phyloP scores from a whole-genome alignment of 1,140 invertebrate genomes.

The Ooceraea biroi region DNA sequence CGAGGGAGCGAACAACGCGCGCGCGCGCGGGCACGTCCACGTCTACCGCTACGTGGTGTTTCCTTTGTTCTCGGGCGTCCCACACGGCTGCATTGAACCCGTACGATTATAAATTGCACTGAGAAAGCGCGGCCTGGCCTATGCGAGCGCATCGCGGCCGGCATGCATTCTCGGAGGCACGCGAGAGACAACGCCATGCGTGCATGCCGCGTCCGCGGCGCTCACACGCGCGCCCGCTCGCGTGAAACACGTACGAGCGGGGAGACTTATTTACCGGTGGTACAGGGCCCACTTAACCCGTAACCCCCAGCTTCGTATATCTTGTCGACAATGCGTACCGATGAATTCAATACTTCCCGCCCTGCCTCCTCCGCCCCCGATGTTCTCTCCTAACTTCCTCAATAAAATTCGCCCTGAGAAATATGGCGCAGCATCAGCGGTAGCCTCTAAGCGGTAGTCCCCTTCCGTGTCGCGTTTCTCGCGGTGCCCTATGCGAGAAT shows the following conservation, averaged over 20 bases:
- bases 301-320: conserved; percentile 80
- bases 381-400: conserved; percentile 68
- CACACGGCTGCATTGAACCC: conserved; percentile 79
- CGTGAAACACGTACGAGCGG: conserved; percentile 44
- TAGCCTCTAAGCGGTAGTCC: conserved; percentile 53
- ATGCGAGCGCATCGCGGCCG: conserved; percentile 53
- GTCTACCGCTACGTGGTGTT: conserved; percentile 67
- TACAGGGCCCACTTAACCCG: conserved; percentile 81
- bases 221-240: conserved; percentile 15
- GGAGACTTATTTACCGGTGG: conserved; percentile 74
- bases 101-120: conserved; percentile 81
- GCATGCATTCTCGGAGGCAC: conserved; percentile 70
- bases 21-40: conserved; percentile 29
- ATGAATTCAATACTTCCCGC: conserved; percentile 76
- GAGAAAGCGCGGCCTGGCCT: conserved; percentile 67
- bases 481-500: background rate
- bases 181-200: conserved; percentile 58
- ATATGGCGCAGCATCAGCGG: conserved; percentile 71
- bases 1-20: conserved; percentile 4
- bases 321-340: conserved; percentile 78
- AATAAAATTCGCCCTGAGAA: conserved; percentile 75
- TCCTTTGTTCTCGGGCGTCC: conserved; percentile 76
- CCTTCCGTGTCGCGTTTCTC: conserved; percentile 4
- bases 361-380: conserved; percentile 2
- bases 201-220: conserved; percentile 13